Conservation (phyloP, 2,797 vertebrate genomes). For the Chelon labrosus region DNA sequence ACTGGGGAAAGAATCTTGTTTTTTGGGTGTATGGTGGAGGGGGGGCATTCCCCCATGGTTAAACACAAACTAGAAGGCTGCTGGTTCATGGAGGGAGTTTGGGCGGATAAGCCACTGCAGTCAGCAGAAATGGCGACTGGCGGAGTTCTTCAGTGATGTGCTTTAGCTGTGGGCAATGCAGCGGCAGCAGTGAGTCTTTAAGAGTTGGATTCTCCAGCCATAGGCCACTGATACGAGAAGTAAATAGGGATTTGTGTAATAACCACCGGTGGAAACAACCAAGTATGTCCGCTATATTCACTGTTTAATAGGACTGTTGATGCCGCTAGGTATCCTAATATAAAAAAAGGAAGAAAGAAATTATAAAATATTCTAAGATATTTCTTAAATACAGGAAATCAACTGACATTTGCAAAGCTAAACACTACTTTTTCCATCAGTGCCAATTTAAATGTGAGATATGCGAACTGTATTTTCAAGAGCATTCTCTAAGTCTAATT, state of each 20-base stretch:
- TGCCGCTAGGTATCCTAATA: slow-evolving; percentile 45
- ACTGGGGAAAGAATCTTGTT: slow-evolving; percentile 67
- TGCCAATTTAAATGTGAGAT: slow-evolving; percentile 15
- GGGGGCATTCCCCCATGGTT: slow-evolving; percentile 64
- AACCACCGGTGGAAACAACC: slow-evolving; percentile 48
- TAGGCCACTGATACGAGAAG: slow-evolving; percentile 49
- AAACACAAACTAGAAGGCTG: slow-evolving; percentile 67
- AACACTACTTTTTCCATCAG: slow-evolving; percentile 13
- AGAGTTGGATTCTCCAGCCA: slow-evolving; percentile 46
- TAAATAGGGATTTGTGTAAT: slow-evolving; percentile 53
- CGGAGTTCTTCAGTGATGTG: slow-evolving; percentile 60
- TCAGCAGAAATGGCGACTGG: slow-evolving; percentile 74
- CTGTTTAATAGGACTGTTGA: slow-evolving; percentile 50
- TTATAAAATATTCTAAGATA: slow-evolving; percentile 27
- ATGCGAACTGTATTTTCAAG: slow-evolving; percentile 4
- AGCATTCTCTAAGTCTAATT: neutral
- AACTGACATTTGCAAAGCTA: slow-evolving; percentile 6
- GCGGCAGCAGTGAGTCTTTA: slow-evolving; percentile 51
- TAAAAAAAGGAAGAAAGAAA: slow-evolving; percentile 52
- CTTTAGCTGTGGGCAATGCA: slow-evolving; percentile 62
- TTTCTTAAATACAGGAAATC: slow-evolving; percentile 35
- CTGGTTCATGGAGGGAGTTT: slow-evolving; percentile 68
- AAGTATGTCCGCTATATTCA: slow-evolving; percentile 44
- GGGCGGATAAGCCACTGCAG: slow-evolving; percentile 71
- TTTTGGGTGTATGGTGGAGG: slow-evolving; percentile 35